Evolutionary conservation across 2,113 vertebrate species (phyloP).

Genomic region (Pachypanchax playfairii): DNA sequence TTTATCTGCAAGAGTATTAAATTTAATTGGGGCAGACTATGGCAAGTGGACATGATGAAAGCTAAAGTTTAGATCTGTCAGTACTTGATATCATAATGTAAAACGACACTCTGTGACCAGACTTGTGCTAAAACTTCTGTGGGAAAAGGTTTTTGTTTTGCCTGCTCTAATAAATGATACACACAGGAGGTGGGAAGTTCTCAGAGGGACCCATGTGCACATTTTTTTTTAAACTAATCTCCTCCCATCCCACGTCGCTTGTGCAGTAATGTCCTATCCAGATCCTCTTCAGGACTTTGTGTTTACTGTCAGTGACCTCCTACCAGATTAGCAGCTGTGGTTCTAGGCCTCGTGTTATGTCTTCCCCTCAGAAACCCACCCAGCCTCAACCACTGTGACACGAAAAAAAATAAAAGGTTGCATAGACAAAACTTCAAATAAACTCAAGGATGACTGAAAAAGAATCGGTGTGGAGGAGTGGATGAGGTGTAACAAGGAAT

Average conservation of each 20-base stretch:
- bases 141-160: slow-evolving; percentile 69
- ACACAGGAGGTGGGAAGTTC: slow-evolving; percentile 76
- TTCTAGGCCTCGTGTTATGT: slow-evolving; percentile 74
- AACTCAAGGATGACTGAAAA: not conserved
- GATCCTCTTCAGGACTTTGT: slow-evolving; percentile 72
- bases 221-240: slow-evolving; percentile 42
- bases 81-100: slow-evolving; percentile 20
- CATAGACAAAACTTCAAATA: not conserved
- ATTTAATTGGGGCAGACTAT: slow-evolving; percentile 31
- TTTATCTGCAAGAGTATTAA: not conserved
- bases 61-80: slow-evolving; percentile 12
- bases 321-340: slow-evolving; percentile 82
- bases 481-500: not conserved
- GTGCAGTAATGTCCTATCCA: slow-evolving; percentile 80
- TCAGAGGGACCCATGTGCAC: slow-evolving; percentile 53
- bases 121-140: slow-evolving; percentile 37
- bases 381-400: not conserved
- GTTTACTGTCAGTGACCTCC: slow-evolving; percentile 81
- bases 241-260: slow-evolving; percentile 66
- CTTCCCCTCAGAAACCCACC: slow-evolving; percentile 67
- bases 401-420: not conserved
- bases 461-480: not conserved
- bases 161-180: slow-evolving; percentile 57
- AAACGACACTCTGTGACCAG: slow-evolving; percentile 19
- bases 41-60: slow-evolving; percentile 32